These are phyloP conservation scores for Heteromormyrus szaboi DNA, from an alignment of 2,797 vertebrate genomes.

Conservation along the genomic window DNA sequence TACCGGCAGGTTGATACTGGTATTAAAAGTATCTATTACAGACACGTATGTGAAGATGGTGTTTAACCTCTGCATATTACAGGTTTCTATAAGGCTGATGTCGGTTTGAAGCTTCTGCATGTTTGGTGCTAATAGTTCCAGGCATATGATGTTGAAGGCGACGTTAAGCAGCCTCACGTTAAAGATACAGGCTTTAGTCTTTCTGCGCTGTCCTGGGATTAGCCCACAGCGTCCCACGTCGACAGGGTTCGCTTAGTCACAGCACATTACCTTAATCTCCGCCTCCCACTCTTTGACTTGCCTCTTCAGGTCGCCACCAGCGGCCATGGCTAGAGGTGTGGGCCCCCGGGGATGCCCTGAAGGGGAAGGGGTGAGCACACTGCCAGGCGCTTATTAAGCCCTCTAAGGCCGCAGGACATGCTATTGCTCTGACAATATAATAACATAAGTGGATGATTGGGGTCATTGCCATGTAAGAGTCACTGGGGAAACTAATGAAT, in stretches of 20 bases:
- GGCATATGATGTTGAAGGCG: background rate
- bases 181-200: background rate
- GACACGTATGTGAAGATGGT: background rate
- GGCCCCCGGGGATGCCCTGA: background rate
- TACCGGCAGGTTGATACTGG: background rate
- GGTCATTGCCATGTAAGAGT: conserved; percentile 8
- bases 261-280: background rate
- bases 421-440: conserved; percentile 13
- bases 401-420: conserved; percentile 9
- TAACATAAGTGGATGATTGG: conserved; percentile 15
- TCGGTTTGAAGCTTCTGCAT: background rate
- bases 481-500: conserved; percentile 12
- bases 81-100: background rate
- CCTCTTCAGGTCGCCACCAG: background rate
- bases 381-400: background rate
- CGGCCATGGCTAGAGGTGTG: background rate
- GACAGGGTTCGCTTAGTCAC: background rate
- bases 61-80: background rate
- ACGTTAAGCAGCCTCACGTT: background rate
- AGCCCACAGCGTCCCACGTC: background rate
- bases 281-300: background rate
- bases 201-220: background rate
- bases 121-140: background rate
- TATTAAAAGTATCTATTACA: background rate
- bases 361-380: background rate